Conservation (phyloP, 2,888 invertebrate genomes). For the Phaedon cochleariae region DNA sequence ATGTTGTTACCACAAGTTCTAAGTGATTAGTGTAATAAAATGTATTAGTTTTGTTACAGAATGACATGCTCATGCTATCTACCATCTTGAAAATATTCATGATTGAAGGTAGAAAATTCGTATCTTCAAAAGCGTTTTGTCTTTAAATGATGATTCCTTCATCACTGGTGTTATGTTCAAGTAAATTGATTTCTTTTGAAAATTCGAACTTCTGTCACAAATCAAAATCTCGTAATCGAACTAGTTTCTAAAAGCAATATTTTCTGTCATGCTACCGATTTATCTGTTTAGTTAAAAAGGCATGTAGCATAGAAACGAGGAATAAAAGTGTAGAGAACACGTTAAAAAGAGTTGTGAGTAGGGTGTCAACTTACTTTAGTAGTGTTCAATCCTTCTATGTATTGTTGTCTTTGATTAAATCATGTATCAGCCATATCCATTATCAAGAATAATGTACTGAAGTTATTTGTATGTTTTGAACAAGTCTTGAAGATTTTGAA, state of each 20-base stretch:
- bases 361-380: conserved; percentile 60
- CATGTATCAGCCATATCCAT: conserved; percentile 40
- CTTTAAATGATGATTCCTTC: too few species aligned
- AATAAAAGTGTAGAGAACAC: conserved; percentile 44
- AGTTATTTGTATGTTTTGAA: conserved; percentile 19
- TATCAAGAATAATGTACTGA: conserved; percentile 25
- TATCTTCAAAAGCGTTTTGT: not conserved
- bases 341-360: conserved; percentile 52
- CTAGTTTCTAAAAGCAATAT: conserved; percentile 13
- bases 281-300: conserved; percentile 4
- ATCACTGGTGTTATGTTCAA: too few species aligned
- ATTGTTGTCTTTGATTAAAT: conserved; percentile 55
- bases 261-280: conserved; percentile 20
- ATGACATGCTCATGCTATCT: conserved; percentile 49
- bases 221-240: not conserved
- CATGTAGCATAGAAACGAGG: conserved; percentile 29
- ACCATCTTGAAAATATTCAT: conserved; percentile 20
- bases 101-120: not conserved
- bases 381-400: conserved; percentile 58
- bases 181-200: not conserved
- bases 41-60: conserved; percentile 40
- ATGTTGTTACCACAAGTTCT: not conserved
- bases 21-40: conserved; percentile 35
- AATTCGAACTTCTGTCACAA: not conserved
- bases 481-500: not conserved